Evolutionary conservation across 2,113 vertebrate species (phyloP).

Genomic region (Oncorhynchus keta): DNA sequence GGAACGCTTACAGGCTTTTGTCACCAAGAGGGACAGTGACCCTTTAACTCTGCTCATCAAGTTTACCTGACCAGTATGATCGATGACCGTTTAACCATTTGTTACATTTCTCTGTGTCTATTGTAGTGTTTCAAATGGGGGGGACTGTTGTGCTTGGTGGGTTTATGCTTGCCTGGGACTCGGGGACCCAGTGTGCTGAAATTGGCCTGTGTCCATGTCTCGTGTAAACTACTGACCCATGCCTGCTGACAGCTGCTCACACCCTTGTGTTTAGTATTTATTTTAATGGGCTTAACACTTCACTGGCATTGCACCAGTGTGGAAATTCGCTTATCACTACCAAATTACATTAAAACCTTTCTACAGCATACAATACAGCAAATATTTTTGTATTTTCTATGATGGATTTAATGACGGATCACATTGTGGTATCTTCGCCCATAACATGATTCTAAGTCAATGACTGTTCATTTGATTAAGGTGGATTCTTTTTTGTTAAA

Average conservation of each 20-base stretch:
- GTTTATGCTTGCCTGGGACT: too few species aligned
- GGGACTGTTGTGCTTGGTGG: too few species aligned
- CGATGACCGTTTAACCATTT: too few species aligned
- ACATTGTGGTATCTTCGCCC: neutral
- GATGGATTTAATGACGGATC: neutral
- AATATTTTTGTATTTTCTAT: neutral
- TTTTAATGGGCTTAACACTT: neutral
- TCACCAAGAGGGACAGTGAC: slow-evolving; percentile 46
- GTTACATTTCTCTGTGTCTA: too few species aligned
- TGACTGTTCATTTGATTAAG: neutral
- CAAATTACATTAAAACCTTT: neutral
- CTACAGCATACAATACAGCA: neutral
- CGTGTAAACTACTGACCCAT: neutral
- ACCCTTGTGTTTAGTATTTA: neutral
- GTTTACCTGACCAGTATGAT: slow-evolving; percentile 60
- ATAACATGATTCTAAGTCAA: neutral
- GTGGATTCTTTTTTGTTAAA: neutral
- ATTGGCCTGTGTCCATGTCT: too few species aligned
- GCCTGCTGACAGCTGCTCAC: neutral
- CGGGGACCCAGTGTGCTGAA: too few species aligned
- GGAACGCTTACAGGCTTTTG: slow-evolving; percentile 69
- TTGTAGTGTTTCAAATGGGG: too few species aligned
- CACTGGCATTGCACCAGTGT: neutral
- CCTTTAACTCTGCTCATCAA: slow-evolving; percentile 71
- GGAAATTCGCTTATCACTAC: neutral